A percentile compares a stretch with the other conserved stretches of the same genome.
phyloP scores from a whole-genome alignment of 1,140 invertebrate genomes.

The Drosophila albomicans region DNA sequence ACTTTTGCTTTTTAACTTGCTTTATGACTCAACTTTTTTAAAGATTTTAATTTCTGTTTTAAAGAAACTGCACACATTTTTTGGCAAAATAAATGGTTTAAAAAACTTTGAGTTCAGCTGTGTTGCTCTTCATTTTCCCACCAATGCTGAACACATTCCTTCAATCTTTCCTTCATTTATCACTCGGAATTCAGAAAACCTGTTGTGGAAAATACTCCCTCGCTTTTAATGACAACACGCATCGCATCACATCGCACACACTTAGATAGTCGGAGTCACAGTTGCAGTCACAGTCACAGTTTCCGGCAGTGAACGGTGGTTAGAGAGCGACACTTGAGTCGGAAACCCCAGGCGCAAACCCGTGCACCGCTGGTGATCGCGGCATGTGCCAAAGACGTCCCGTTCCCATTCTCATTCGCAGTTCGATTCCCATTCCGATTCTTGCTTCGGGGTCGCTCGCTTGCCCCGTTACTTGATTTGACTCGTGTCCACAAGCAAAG shows the following conservation, averaged over 20 bases:
- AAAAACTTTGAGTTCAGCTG: background rate
- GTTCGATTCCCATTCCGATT: constrained; percentile 24
- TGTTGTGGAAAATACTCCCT: constrained; percentile 65
- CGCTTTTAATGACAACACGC: constrained; percentile 42
- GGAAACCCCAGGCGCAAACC: constrained; percentile 71
- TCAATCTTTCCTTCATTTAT: constrained; percentile 13
- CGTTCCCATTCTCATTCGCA: constrained; percentile 25
- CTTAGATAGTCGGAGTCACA: constrained; percentile 8
- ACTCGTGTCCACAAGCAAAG: constrained; percentile 23
- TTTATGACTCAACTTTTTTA: background rate
- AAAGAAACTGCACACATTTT: too few species aligned
- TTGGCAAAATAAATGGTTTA: too few species aligned
- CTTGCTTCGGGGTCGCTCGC: constrained; percentile 6
- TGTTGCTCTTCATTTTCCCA: background rate
- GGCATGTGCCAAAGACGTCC: constrained; percentile 75
- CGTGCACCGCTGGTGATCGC: constrained; percentile 74
- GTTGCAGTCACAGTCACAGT: constrained; percentile 38
- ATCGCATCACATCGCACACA: constrained; percentile 8
- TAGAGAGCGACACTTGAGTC: constrained; percentile 58
- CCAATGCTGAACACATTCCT: background rate
- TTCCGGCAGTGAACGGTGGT: constrained; percentile 30
- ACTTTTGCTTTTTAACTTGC: too few species aligned
- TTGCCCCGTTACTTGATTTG: constrained; percentile 24
- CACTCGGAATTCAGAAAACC: constrained; percentile 30
- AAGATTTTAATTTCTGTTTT: too few species aligned